Base-by-base conservation (phyloP, 2,113 vertebrate genomes). In the Narcine bancroftii region DNA sequence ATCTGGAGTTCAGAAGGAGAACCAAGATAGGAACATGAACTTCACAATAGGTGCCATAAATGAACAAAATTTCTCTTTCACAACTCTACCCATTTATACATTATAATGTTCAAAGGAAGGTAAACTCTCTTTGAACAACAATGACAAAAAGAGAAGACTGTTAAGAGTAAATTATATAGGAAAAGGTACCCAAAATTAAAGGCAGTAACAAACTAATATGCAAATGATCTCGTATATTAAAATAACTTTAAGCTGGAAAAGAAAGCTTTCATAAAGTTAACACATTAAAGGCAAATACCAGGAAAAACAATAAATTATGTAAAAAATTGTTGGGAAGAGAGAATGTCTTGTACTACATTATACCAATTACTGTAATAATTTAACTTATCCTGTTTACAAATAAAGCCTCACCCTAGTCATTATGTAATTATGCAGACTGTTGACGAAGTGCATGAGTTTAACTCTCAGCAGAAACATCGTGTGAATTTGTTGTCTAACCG, bases 381-480 rank as follows among this genome's bases (percentile, higher is more conserved):
- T 36, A 53, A 60, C 29, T 19, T 60, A n/a, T 53, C 47, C 33
- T 33, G 36, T 87, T 71, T 26, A 10, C 39, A 56, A 92, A 42
- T 5, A 9, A 92, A 92, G 50, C 95, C 97, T 92, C 93, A 99
- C 99, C 96, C 99, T 95, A 47, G 99, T 99, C 97, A 97, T 98
- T 95, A 99, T 99, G 95, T 99, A 99, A 96, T 99, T 99, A 96
- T 99, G 98, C 15, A 99, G 95, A 92, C 98, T 99, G 97, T 99
- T 99, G 93, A 99, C 99, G 94, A 99, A 99, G 94, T 99, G 99
- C 99, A 99, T 99, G 75, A 99, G 98, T 94, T 99, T 99, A 93
- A 99, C 98, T 71, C 98, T 93, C 72, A 99, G 94, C 85, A 99
- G 97, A 93, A 98, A 99, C 98, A 99, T 98, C 21, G 97, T 96